A percentile compares a stretch with the other conserved stretches of the same genome.
These are phyloP conservation scores for Deroplatys truncata DNA, from an alignment of 2,888 invertebrate genomes.

Conservation along the genomic window DNA sequence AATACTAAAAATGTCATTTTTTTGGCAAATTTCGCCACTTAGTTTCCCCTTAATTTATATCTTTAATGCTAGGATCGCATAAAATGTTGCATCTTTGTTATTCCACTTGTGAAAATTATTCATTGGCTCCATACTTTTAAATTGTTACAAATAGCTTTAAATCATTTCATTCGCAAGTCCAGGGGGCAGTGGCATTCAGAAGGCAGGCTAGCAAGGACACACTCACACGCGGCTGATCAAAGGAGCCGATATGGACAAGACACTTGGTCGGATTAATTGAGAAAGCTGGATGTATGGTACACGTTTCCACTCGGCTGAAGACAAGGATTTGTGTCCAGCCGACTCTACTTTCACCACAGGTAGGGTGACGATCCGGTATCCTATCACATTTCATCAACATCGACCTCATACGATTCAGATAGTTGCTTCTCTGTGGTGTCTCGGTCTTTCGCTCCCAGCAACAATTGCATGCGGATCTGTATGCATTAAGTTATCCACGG, in stretches of 20 bases:
- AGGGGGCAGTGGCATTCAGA: neutral
- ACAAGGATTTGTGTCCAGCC: neutral
- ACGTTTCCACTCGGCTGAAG: neutral
- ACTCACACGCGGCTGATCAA: neutral
- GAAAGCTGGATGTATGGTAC: neutral
- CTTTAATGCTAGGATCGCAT: too few species aligned
- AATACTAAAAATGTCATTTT: too few species aligned
- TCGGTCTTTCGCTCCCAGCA: too few species aligned
- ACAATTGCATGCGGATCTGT: too few species aligned
- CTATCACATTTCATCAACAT: neutral
- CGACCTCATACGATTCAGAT: neutral
- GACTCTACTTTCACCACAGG: neutral
- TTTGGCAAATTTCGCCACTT: too few species aligned
- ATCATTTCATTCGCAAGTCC: too few species aligned
- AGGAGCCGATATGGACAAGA: neutral
- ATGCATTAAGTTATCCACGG: too few species aligned
- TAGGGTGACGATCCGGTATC: neutral
- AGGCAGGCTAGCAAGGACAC: neutral
- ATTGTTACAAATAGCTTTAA: too few species aligned
- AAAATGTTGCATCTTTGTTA: too few species aligned
- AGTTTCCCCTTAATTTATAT: too few species aligned
- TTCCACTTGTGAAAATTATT: too few species aligned
- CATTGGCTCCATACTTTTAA: too few species aligned
- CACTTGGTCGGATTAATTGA: neutral
- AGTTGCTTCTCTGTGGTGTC: neutral